Conservation (phyloP, 2,888 invertebrate species). For the Eupithecia centaureata region DNA sequence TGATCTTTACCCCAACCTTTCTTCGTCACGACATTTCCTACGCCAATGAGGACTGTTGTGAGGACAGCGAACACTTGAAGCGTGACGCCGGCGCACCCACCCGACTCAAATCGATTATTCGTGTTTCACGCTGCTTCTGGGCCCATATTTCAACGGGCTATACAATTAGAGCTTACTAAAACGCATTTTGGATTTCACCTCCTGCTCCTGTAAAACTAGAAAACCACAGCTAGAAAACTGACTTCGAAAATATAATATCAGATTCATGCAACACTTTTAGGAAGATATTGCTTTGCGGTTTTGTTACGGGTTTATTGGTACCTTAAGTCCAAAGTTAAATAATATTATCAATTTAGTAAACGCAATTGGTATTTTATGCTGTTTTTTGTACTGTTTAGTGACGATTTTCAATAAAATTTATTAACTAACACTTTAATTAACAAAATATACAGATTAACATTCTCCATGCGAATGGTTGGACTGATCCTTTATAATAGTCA, state of each 20-base stretch:
- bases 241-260: no score
- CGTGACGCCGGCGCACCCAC: constrained; percentile 67
- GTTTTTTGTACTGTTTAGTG: no score
- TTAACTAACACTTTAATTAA: no score
- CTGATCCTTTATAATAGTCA: background rate
- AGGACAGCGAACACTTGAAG: constrained; percentile 40
- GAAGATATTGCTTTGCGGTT: no score
- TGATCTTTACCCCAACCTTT: constrained; percentile 23
- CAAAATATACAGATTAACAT: background rate
- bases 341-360: no score
- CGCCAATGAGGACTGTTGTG: constrained; percentile 27
- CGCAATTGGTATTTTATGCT: no score
- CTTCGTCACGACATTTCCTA: constrained; percentile 28
- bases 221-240: no score
- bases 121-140: constrained; percentile 68
- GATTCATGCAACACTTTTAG: background rate
- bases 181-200: constrained; percentile 33
- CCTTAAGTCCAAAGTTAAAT: no score
- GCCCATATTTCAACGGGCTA: constrained; percentile 44
- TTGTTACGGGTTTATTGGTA: no score
- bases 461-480: background rate
- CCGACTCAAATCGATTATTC: constrained; percentile 73
- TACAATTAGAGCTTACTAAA: constrained; percentile 14
- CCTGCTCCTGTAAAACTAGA: constrained; percentile 22
- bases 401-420: no score